These are phyloP conservation scores for Pelecanoides urinatrix DNA, from an alignment of 2,113 vertebrate species.

Conservation along the genomic window DNA sequence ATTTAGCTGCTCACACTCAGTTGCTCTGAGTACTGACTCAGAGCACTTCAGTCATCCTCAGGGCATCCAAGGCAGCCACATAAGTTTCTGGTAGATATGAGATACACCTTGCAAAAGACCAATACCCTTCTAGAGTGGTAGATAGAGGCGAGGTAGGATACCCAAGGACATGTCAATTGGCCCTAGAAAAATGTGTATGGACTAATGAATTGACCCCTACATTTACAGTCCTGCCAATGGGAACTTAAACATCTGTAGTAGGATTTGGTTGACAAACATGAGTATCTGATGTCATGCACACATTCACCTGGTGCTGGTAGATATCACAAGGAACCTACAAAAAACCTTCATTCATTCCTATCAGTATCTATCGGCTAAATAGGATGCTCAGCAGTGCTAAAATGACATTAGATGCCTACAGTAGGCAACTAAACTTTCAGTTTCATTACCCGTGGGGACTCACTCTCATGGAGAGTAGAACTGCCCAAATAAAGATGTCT, in stretches of 20 bases:
- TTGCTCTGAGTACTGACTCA: not conserved
- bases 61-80: not conserved
- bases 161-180: not conserved
- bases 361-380: not conserved
- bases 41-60: not conserved
- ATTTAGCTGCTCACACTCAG: not conserved
- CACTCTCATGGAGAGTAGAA: not conserved
- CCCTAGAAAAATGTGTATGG: not conserved
- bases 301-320: not conserved
- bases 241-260: not conserved
- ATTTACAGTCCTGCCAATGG: not conserved
- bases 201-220: not conserved
- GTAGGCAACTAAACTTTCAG: not conserved
- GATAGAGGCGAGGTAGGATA: not conserved
- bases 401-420: not conserved
- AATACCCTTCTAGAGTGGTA: not conserved
- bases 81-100: not conserved
- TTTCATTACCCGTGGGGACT: not conserved
- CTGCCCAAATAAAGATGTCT: not conserved
- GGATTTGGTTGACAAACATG: not conserved
- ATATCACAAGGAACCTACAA: not conserved
- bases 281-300: not conserved
- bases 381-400: not conserved
- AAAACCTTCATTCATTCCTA: not conserved
- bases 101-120: not conserved